These are phyloP conservation scores for Synergus gifuensis DNA, from an alignment of 2,888 invertebrate genomes.

Conservation along the genomic window DNA sequence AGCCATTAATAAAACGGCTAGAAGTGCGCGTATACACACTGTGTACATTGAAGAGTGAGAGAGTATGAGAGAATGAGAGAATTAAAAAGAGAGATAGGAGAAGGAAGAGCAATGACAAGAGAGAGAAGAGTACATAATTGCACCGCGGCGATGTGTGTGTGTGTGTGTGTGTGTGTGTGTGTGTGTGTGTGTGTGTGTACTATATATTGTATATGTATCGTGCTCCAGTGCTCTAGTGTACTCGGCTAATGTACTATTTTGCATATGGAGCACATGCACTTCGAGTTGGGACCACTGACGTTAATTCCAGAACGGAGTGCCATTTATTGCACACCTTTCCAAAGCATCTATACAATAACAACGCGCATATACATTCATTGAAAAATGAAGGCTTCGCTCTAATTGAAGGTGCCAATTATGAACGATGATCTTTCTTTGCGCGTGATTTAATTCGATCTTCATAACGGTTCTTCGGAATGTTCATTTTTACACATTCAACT, in stretches of 20 bases:
- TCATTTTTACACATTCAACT: neutral
- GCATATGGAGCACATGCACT: constrained; percentile 17
- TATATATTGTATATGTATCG: neutral
- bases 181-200: too few species aligned
- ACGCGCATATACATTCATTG: neutral
- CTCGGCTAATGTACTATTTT: constrained; percentile 29
- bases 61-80: neutral
- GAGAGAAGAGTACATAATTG: constrained; percentile 10
- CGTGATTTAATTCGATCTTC: constrained; percentile 6
- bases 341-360: neutral
- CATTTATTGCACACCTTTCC: constrained; percentile 22
- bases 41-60: neutral
- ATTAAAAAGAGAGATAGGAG: neutral
- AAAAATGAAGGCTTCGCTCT: constrained; percentile 21
- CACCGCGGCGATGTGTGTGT: too few species aligned
- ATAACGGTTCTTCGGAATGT: neutral
- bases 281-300: constrained; percentile 12
- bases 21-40: neutral
- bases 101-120: neutral
- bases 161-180: too few species aligned
- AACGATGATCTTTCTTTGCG: neutral
- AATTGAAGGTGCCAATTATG: constrained; percentile 32
- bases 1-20: constrained; percentile 32
- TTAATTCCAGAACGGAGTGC: constrained; percentile 8
- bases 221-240: constrained; percentile 27